A percentile compares a stretch with the other conserved stretches of the same genome.
Conservation (phyloP, 2,888 invertebrate species). For the Pristionchus arcanus region DNA sequence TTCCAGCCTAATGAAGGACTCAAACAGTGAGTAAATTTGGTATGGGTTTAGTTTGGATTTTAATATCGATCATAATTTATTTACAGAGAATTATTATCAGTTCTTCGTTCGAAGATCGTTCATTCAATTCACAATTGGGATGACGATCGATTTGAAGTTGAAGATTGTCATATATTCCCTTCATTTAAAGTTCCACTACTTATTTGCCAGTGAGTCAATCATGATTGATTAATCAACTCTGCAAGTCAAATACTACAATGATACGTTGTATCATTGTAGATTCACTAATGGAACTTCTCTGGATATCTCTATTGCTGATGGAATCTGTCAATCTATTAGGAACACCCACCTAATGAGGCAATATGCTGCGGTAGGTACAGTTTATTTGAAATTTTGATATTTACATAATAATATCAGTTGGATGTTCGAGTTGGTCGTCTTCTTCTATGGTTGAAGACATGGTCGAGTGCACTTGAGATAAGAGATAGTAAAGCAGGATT, state of each 20-base stretch:
- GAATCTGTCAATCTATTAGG: conserved; percentile 3
- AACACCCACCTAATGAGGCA: conserved; percentile 33
- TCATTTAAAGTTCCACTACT: conserved; percentile 28
- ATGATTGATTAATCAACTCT: too few relatives aligned
- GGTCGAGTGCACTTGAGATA: conserved; percentile 20
- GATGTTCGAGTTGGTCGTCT: conserved; percentile 35
- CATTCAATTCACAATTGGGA: conserved; percentile 13
- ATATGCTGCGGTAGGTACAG: neutral
- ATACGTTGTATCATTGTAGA: neutral
- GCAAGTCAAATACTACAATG: too few relatives aligned
- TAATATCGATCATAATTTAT: neutral
- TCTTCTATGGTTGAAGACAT: conserved; percentile 14
- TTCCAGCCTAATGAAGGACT: conserved; percentile 32
- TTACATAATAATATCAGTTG: neutral
- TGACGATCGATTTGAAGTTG: neutral
- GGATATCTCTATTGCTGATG: conserved; percentile 25
- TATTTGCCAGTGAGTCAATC: conserved; percentile 34
- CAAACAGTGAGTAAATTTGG: neutral
- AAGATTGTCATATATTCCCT: conserved; percentile 46
- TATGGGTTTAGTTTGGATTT: neutral
- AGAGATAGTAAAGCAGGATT: conserved; percentile 61
- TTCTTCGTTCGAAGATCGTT: conserved; percentile 31
- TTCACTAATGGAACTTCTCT: conserved; percentile 32
- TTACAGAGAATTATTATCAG: conserved; percentile 48
- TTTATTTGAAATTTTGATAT: neutral